phyloP scores from a whole-genome alignment of 2,113 vertebrate genomes.

The Phoenicopterus ruber region DNA sequence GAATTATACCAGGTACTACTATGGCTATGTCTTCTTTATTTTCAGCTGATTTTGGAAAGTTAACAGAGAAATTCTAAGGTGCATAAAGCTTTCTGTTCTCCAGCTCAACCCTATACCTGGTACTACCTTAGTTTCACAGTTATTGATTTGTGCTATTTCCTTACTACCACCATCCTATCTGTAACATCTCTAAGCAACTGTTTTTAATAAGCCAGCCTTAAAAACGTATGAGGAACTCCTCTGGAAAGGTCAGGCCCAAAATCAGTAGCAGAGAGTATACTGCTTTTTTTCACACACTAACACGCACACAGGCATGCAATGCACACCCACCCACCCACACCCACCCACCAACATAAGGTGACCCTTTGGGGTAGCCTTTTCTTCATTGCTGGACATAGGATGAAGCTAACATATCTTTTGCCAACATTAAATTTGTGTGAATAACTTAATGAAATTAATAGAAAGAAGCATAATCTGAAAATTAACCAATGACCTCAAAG shows the following conservation, averaged over 20 bases:
- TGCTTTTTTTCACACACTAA: constrained; percentile 18
- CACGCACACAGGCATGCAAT: not conserved
- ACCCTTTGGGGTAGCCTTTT: not conserved
- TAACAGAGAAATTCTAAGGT: constrained; percentile 45
- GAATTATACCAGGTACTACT: not conserved
- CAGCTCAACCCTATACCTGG: constrained; percentile 53
- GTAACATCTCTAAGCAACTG: constrained; percentile 67
- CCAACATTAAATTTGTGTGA: not conserved
- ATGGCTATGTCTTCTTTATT: not conserved
- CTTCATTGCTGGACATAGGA: not conserved
- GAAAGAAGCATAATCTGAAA: constrained; percentile 12
- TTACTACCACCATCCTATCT: constrained; percentile 13
- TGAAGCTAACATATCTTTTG: not conserved
- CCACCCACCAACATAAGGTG: not conserved
- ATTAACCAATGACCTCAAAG: not conserved
- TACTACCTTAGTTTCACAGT: constrained; percentile 12
- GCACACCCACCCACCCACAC: not conserved
- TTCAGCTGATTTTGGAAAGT: constrained; percentile 4
- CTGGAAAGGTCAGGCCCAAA: not conserved
- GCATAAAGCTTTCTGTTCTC: constrained; percentile 48
- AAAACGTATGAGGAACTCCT: constrained; percentile 10
- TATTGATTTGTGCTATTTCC: not conserved
- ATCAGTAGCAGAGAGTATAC: constrained; percentile 8
- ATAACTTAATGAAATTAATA: constrained; percentile 14
- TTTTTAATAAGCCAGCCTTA: constrained; percentile 73